These are phyloP conservation scores for Mionectes macconnelli DNA, from an alignment of 2,113 vertebrate species.

Conservation along the genomic window DNA sequence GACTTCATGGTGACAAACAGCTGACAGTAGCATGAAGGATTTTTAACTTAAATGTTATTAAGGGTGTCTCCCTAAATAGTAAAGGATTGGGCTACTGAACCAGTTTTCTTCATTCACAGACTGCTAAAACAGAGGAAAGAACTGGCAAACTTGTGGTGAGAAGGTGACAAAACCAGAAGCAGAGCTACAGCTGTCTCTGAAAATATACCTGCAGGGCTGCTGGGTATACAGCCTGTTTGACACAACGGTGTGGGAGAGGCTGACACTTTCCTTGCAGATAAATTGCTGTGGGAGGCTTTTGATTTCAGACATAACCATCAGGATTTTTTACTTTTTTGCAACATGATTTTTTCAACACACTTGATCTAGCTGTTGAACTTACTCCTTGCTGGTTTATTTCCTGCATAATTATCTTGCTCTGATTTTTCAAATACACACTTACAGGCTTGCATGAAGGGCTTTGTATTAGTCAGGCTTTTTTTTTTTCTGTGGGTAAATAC, in stretches of 20 bases:
- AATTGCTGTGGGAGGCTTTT: not conserved
- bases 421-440: not conserved
- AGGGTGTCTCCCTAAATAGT: not conserved
- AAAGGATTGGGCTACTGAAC: not conserved
- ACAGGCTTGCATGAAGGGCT: not conserved
- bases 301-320: not conserved
- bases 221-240: slow-evolving; percentile 74
- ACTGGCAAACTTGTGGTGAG: slow-evolving; percentile 36
- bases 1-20: not conserved
- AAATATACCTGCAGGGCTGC: slow-evolving; percentile 38
- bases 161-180: slow-evolving; percentile 2
- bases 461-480: not conserved
- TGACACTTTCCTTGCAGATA: not conserved
- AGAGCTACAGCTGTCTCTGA: slow-evolving; percentile 30
- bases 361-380: not conserved
- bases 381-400: not conserved
- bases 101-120: not conserved
- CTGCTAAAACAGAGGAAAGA: not conserved
- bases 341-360: not conserved
- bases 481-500: not conserved
- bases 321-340: not conserved
- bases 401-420: not conserved
- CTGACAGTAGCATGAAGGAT: not conserved
- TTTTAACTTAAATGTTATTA: not conserved
- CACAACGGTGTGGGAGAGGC: slow-evolving; percentile 80